These are phyloP conservation scores for Argyrosomus regius DNA, from an alignment of 2,797 vertebrate species.

Conservation along the genomic window DNA sequence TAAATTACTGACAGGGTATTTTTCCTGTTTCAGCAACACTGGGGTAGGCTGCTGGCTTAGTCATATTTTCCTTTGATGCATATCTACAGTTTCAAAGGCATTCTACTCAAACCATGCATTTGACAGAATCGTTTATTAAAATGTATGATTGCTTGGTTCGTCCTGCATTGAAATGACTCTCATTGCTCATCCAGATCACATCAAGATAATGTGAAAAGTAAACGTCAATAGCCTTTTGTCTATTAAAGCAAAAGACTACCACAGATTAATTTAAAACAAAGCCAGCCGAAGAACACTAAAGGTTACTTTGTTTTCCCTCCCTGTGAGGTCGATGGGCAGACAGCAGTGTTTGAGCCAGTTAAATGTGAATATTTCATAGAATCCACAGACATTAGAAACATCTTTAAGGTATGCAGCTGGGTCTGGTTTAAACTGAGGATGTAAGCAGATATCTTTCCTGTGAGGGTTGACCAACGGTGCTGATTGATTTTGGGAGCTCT, in stretches of 20 bases:
- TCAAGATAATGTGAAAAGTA: slow-evolving; percentile 70
- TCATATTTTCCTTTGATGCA: slow-evolving; percentile 79
- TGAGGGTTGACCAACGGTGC: neutral
- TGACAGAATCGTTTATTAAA: slow-evolving; percentile 83
- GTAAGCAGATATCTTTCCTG: slow-evolving; percentile 17
- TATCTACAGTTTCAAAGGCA: slow-evolving; percentile 77
- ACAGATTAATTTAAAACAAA: slow-evolving; percentile 54
- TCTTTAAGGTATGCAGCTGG: slow-evolving; percentile 25
- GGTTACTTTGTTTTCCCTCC: slow-evolving; percentile 17
- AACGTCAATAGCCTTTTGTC: slow-evolving; percentile 67
- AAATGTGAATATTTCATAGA: slow-evolving; percentile 26
- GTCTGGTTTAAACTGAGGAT: slow-evolving; percentile 18
- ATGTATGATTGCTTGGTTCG: slow-evolving; percentile 75
- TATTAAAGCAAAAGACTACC: slow-evolving; percentile 52
- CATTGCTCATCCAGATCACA: slow-evolving; percentile 78
- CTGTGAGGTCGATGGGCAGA: slow-evolving; percentile 28
- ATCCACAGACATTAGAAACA: neutral
- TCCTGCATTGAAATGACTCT: slow-evolving; percentile 75
- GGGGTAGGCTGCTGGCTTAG: slow-evolving; percentile 65
- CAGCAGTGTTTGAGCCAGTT: slow-evolving; percentile 13
- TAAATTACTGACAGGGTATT: slow-evolving; percentile 81
- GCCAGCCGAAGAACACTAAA: slow-evolving; percentile 22
- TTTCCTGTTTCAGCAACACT: slow-evolving; percentile 76
- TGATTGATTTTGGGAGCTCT: slow-evolving; percentile 10
- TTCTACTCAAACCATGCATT: slow-evolving; percentile 80